Base-by-base conservation (phyloP, 1,140 invertebrate genomes). In the Meloidogyne hapla region DNA sequence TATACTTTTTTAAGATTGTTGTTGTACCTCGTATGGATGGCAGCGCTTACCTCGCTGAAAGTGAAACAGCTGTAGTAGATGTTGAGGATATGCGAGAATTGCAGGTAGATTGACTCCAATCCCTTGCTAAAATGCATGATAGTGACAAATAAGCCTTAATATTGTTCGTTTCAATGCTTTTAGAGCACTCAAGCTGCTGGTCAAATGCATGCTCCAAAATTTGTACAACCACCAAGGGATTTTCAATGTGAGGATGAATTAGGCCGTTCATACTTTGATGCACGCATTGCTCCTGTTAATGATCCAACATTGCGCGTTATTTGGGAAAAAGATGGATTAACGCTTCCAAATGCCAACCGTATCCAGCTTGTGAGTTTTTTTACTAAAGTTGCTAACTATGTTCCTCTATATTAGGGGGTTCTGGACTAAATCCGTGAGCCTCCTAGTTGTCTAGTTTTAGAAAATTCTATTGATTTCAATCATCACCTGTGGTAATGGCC, bases 271-370 rank as follows among this genome's bases (percentile, higher is more conserved):
- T 85, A 79, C 64, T 98, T 99, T 85, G 94, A 96, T 88, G 88
- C 87, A 10, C 77, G 83, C 10, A 81, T 83, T 40, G 71, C 85
- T 75, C 88, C 88, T 18, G 79, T 85, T 15, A 87, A 88, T 78
- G 89, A 89, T 81, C 84, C 88, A 26, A 87, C 88, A 28, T 69
- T 89, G 12, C 33, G 77, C 18, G 81, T 83, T 2, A 65, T 33
- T 94, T 94, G 94, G 95, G 93, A 87, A 5, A 94, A 94, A 85
- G 95, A 96, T 87, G 93, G 88, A 13, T 63, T 93, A n/a, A 90
- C 92, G 28, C 73, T 86, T 33, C 74, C 84, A 18, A 78, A 84
- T 74, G 83, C 80, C n/a, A 84, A 83, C 33, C 91, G 96, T 77
- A 98, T 98, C 89, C 80, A 81, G 48, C 18, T 76, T 23, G 33